Evolutionary conservation across 1,140 invertebrate species (phyloP).

Genomic region (Caenorhabditis briggsae): DNA sequence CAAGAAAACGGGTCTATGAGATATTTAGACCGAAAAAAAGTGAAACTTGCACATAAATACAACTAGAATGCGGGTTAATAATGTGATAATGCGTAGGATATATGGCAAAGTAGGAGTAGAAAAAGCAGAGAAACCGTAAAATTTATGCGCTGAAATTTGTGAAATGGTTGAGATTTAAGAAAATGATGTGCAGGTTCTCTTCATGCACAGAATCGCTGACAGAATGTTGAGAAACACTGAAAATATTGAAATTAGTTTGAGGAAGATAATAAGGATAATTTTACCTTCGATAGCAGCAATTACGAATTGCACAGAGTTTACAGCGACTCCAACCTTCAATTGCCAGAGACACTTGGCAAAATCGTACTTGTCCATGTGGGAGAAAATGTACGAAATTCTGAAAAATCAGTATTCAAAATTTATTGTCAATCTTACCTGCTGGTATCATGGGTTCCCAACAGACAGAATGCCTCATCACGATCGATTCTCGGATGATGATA

Average conservation of each 20-base stretch:
- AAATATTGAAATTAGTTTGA: background rate
- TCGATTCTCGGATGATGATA: constrained; percentile 71
- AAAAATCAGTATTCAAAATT: background rate
- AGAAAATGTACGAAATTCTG: constrained; percentile 73
- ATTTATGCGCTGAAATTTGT: background rate
- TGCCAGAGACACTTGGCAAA: constrained; percentile 72
- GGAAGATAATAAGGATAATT: background rate
- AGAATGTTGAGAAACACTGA: constrained; percentile 70
- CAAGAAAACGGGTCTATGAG: background rate
- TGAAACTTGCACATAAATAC: constrained; percentile 36
- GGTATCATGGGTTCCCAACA: constrained; percentile 73
- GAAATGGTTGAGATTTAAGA: background rate
- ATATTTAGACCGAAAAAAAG: background rate
- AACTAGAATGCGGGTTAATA: background rate
- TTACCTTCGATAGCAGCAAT: constrained; percentile 68
- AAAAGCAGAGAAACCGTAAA: constrained; percentile 10
- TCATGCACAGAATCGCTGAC: constrained; percentile 68
- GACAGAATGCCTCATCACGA: constrained; percentile 71
- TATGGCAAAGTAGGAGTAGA: constrained; percentile 5
- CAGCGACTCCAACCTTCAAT: constrained; percentile 73
- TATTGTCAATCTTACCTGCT: background rate
- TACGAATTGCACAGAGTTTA: constrained; percentile 73
- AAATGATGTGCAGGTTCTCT: constrained; percentile 64
- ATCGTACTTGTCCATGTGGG: constrained; percentile 74
- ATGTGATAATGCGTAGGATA: background rate